phyloP scores from a whole-genome alignment of 2,797 vertebrate genomes.

The Podarcis lilfordi region DNA sequence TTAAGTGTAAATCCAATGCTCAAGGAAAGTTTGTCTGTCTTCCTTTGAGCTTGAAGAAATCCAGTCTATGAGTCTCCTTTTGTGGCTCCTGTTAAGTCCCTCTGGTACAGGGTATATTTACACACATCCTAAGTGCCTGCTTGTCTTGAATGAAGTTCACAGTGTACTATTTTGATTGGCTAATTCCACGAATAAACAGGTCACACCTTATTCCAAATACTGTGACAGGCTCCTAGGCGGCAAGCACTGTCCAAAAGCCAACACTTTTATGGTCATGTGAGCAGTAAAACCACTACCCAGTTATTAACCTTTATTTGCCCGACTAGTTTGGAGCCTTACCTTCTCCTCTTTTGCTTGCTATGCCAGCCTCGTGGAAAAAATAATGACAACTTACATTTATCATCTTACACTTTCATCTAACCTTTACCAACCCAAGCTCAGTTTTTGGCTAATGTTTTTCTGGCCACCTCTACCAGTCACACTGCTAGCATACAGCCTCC shows the following conservation, averaged over 20 bases:
- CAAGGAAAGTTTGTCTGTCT: slow-evolving; percentile 55
- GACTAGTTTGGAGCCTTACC: slow-evolving; percentile 53
- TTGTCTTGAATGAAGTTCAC: slow-evolving; percentile 87
- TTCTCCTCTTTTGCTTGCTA: background rate
- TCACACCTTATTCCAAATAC: slow-evolving; percentile 85
- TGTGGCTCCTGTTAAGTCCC: slow-evolving; percentile 41
- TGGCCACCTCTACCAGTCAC: background rate
- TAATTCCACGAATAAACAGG: slow-evolving; percentile 91
- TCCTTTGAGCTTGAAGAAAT: slow-evolving; percentile 49
- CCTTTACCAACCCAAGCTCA: background rate
- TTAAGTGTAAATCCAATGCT: slow-evolving; percentile 69
- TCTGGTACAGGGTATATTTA: slow-evolving; percentile 76
- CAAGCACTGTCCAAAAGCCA: slow-evolving; percentile 62
- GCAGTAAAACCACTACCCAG: slow-evolving; percentile 63
- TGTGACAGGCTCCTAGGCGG: slow-evolving; percentile 76
- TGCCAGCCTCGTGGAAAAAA: background rate
- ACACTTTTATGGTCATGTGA: slow-evolving; percentile 70
- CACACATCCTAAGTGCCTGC: slow-evolving; percentile 78
- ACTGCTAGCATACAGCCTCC: slow-evolving; percentile 15
- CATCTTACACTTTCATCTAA: too few species aligned
- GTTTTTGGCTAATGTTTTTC: background rate
- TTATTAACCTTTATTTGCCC: slow-evolving; percentile 63
- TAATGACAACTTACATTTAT: background rate
- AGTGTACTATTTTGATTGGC: slow-evolving; percentile 82
- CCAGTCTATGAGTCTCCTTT: slow-evolving; percentile 37